phyloP scores from a whole-genome alignment of 2,888 invertebrate genomes.

The Xylophagus ater region DNA sequence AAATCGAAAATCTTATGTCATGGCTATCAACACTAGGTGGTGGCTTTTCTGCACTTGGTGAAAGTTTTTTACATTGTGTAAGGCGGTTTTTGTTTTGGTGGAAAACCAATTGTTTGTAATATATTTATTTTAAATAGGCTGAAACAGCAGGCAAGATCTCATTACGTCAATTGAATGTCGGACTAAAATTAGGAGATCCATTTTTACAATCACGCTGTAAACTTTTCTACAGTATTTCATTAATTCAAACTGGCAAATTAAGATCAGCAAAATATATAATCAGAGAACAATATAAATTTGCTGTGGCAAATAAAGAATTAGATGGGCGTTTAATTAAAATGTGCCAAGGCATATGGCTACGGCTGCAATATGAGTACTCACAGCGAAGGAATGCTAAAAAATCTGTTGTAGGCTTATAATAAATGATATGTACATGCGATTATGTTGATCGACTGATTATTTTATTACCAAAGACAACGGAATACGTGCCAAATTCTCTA shows the following conservation, averaged over 20 bases:
- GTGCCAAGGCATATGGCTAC: conserved; percentile 83
- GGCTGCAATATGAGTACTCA: too few relatives aligned
- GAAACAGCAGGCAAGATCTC: conserved; percentile 83
- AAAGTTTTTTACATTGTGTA: conserved; percentile 69
- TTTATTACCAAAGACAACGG: too few relatives aligned
- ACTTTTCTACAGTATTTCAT: conserved; percentile 75
- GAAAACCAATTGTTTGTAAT: too few relatives aligned
- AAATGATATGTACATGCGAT: too few relatives aligned
- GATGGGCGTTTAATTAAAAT: conserved; percentile 63
- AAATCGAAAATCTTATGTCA: conserved; percentile 76
- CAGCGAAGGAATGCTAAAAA: too few relatives aligned
- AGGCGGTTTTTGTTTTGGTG: too few relatives aligned
- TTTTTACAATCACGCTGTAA: conserved; percentile 68
- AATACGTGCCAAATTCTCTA: too few relatives aligned
- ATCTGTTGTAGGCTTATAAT: too few relatives aligned
- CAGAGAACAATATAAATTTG: conserved; percentile 42
- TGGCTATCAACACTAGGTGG: conserved; percentile 96
- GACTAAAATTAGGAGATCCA: conserved; percentile 71
- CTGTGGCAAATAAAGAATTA: conserved; percentile 27
- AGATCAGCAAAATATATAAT: conserved; percentile 53
- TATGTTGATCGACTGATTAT: too few relatives aligned
- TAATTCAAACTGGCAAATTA: conserved; percentile 69
- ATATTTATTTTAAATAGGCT: conserved; percentile 46
- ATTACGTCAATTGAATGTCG: conserved; percentile 67
- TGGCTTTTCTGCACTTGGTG: conserved; percentile 90